Evolutionary conservation across 2,797 vertebrate genomes (phyloP).

Genomic region (Champsocephalus gunnari): DNA sequence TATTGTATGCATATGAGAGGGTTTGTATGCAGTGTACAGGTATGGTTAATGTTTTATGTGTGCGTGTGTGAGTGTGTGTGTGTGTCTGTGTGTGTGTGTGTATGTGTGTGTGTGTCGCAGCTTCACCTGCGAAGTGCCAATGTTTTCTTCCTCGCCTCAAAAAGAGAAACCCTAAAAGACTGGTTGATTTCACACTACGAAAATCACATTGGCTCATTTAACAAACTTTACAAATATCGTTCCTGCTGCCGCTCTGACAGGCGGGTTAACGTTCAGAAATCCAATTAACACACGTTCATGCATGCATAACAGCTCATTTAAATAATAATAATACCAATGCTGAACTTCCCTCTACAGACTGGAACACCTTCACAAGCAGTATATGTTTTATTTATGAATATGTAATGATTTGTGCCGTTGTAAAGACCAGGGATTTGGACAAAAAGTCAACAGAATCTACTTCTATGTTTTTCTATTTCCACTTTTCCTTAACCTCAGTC

Average conservation of each 20-base stretch:
- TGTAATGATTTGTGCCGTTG: not conserved
- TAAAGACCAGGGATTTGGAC: not conserved
- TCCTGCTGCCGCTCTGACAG: not conserved
- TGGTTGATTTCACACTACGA: conserved; percentile 20
- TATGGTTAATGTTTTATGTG: not conserved
- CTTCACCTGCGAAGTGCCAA: conserved; percentile 47
- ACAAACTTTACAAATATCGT: conserved; percentile 1
- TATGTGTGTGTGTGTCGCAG: conserved; percentile 1
- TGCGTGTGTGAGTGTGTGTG: too few relatives aligned
- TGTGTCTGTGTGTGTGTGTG: not conserved
- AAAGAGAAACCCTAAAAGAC: conserved; percentile 12
- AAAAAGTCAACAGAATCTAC: too few relatives aligned
- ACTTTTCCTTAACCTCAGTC: too few relatives aligned
- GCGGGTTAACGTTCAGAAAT: conserved; percentile 13
- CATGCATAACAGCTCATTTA: conserved; percentile 16
- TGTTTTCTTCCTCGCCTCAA: conserved; percentile 25
- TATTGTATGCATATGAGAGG: too few relatives aligned
- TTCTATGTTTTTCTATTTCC: too few relatives aligned
- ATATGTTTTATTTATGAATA: not conserved
- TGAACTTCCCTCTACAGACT: conserved; percentile 1
- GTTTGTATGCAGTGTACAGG: conserved; percentile 11
- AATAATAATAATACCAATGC: not conserved
- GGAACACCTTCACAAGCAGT: not conserved
- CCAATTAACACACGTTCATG: conserved; percentile 20
- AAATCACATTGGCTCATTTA: conserved; percentile 15